phyloP scores from a whole-genome alignment of 2,113 vertebrate genomes.

The Glaucidium brasilianum region DNA sequence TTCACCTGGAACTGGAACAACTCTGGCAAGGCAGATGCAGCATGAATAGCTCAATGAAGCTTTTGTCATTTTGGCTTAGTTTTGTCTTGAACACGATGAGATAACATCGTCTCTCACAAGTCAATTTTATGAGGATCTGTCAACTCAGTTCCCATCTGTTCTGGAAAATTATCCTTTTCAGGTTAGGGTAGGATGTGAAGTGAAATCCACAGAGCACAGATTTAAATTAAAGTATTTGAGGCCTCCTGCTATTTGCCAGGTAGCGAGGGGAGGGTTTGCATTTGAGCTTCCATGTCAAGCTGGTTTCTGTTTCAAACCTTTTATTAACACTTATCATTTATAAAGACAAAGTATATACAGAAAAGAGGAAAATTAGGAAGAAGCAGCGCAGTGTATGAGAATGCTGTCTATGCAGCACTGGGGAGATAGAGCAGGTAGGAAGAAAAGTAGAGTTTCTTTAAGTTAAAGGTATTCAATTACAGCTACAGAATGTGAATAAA shows the following conservation, averaged over 20 bases:
- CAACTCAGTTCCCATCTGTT: constrained; percentile 32
- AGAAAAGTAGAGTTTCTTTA: neutral
- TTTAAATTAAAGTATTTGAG: neutral
- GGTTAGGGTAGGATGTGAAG: neutral
- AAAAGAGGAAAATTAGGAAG: neutral
- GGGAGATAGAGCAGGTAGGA: neutral
- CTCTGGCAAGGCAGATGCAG: neutral
- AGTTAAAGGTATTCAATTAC: neutral
- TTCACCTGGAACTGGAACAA: neutral
- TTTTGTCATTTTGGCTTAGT: constrained; percentile 27
- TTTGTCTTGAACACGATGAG: neutral
- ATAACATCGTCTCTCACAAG: constrained; percentile 37
- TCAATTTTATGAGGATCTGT: constrained; percentile 53
- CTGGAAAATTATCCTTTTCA: constrained; percentile 14
- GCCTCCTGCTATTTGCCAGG: neutral
- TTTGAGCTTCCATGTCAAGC: neutral
- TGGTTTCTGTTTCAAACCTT: neutral
- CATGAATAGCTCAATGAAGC: neutral
- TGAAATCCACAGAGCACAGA: neutral
- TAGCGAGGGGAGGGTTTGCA: neutral
- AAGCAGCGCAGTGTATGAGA: neutral
- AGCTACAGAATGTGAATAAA: neutral
- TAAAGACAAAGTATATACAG: neutral
- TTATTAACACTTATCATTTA: neutral
- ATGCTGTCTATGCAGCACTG: neutral